Conservation (phyloP, 2,113 vertebrate species). For the Myocastor coypus region DNA sequence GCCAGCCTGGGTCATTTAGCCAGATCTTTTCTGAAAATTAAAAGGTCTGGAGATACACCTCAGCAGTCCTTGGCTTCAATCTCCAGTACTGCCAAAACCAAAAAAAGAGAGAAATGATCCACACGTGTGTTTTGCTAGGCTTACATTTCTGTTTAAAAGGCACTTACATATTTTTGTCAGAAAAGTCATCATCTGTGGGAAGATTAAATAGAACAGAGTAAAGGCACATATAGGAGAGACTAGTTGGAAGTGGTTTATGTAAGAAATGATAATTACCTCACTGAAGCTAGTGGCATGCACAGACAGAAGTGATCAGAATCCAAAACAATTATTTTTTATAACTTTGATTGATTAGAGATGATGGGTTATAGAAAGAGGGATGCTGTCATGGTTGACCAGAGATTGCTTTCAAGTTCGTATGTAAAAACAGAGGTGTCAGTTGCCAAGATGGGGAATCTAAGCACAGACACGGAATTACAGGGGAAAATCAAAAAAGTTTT, state of each 20-base stretch:
- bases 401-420: neutral
- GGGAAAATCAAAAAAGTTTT: neutral
- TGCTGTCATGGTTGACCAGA: neutral
- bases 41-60: neutral
- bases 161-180: neutral
- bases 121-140: neutral
- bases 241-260: neutral
- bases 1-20: neutral
- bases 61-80: neutral
- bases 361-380: neutral
- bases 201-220: neutral
- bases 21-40: neutral
- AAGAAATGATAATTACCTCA: neutral
- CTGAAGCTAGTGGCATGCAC: neutral
- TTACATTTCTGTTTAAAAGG: neutral
- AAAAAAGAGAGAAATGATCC: neutral
- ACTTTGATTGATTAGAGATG: neutral
- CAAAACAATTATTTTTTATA: neutral
- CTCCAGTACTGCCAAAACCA: neutral
- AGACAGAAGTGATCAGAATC: neutral
- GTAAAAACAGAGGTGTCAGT: neutral
- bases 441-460: neutral
- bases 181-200: neutral
- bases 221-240: neutral
- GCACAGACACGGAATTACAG: neutral